Evolutionary conservation across 2,113 vertebrate genomes (phyloP).

Genomic region (Anoura caudifer): DNA sequence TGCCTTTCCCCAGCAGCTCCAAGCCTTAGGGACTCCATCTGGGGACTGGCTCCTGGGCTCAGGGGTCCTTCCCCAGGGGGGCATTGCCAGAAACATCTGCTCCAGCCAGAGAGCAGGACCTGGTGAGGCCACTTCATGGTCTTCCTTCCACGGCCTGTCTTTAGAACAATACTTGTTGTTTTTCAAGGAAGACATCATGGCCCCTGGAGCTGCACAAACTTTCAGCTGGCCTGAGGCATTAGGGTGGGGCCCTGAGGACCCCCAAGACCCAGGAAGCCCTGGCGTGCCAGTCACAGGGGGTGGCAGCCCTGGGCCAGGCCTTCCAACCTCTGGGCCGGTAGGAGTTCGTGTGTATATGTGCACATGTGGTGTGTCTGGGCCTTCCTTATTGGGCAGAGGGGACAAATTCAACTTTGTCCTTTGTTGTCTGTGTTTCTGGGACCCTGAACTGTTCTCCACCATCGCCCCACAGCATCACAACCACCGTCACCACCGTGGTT

Average conservation of each 20-base stretch:
- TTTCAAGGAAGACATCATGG: neutral
- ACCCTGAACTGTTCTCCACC: neutral
- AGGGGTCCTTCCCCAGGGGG: neutral
- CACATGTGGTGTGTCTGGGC: neutral
- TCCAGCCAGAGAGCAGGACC: neutral
- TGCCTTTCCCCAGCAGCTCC: neutral
- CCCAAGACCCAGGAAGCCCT: neutral
- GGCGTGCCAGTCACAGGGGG: neutral
- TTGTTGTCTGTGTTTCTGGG: neutral
- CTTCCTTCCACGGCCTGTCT: neutral
- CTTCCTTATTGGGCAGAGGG: neutral
- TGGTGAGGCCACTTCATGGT: neutral
- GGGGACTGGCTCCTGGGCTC: neutral
- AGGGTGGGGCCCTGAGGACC: neutral
- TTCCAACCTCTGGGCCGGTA: neutral
- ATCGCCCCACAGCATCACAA: accelerated
- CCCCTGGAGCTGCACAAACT: neutral
- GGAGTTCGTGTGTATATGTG: neutral
- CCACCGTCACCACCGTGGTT: too few relatives aligned
- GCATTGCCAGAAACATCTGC: neutral
- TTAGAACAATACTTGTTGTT: conserved; percentile 21
- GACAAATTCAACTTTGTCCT: neutral
- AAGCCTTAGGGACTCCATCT: neutral
- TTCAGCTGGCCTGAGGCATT: neutral
- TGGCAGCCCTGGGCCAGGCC: neutral